These are phyloP conservation scores for Euzetes globulus DNA, from an alignment of 2,888 invertebrate species.

Conservation along the genomic window DNA sequence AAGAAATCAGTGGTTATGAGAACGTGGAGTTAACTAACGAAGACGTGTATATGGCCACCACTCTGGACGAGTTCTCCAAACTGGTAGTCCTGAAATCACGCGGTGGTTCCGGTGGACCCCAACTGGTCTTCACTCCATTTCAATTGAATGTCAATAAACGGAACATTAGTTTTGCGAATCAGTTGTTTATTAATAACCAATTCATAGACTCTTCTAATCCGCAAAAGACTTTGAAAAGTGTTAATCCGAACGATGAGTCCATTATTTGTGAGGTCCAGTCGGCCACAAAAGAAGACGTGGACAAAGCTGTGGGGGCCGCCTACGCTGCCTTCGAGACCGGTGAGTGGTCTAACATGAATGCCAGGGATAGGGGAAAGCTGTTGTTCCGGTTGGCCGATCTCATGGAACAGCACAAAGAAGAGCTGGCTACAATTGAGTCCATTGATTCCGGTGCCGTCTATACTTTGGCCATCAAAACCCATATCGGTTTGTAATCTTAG, in stretches of 20 bases:
- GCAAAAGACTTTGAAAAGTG: slow-evolving; percentile 55
- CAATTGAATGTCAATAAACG: slow-evolving; percentile 68
- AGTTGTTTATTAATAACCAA: slow-evolving; percentile 81
- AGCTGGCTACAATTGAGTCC: slow-evolving; percentile 90
- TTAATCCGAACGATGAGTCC: slow-evolving; percentile 79
- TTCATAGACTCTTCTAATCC: slow-evolving; percentile 68
- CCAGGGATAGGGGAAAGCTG: slow-evolving; percentile 76
- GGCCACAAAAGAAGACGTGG: slow-evolving; percentile 70
- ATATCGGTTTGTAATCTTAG: slow-evolving; percentile 58
- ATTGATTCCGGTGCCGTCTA: slow-evolving; percentile 94
- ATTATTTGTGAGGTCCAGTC: slow-evolving; percentile 55
- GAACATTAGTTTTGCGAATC: slow-evolving; percentile 74
- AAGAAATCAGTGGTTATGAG: slow-evolving; percentile 59
- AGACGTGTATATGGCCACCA: slow-evolving; percentile 85
- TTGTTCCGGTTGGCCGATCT: slow-evolving; percentile 82
- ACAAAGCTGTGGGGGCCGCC: slow-evolving; percentile 78
- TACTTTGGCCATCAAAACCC: slow-evolving; percentile 89
- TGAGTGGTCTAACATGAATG: slow-evolving; percentile 89
- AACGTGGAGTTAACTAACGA: slow-evolving; percentile 72
- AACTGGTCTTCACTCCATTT: slow-evolving; percentile 59
- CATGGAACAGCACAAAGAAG: slow-evolving; percentile 90
- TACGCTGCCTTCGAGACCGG: slow-evolving; percentile 77
- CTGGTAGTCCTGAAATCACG: slow-evolving; percentile 61
- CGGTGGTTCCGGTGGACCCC: slow-evolving; percentile 52
- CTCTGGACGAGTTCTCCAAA: slow-evolving; percentile 68